Percentiles rank a stretch among this genome's conserved stretches.
phyloP scores from a whole-genome alignment of 2,888 invertebrate genomes.

The Trissolcus brochymenae region DNA sequence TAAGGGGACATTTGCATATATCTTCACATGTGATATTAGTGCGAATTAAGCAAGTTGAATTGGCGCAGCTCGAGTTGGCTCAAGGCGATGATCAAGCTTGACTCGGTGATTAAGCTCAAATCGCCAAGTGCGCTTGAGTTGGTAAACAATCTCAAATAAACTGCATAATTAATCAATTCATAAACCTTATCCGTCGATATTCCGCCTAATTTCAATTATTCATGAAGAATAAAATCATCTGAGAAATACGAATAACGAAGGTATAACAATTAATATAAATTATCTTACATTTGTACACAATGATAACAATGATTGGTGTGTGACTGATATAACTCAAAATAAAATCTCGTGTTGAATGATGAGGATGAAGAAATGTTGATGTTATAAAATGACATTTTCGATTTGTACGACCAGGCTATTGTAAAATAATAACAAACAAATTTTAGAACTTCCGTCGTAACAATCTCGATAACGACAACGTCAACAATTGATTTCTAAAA shows the following conservation, averaged over 20 bases:
- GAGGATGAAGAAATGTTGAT: too few relatives aligned
- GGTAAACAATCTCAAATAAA: slow-evolving; percentile 41
- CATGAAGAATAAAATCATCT: too few relatives aligned
- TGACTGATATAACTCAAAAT: not conserved
- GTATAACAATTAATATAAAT: not conserved
- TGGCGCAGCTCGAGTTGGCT: slow-evolving; percentile 26
- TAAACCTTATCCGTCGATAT: slow-evolving; percentile 6
- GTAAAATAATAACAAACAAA: too few relatives aligned
- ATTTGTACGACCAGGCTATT: too few relatives aligned
- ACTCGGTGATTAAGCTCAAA: slow-evolving; percentile 47
- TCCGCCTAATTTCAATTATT: too few relatives aligned
- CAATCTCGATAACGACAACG: too few relatives aligned
- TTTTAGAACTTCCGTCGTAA: too few relatives aligned
- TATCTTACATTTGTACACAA: not conserved
- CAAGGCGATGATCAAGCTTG: slow-evolving; percentile 45
- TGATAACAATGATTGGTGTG: not conserved
- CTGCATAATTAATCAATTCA: slow-evolving; percentile 32
- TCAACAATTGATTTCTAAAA: not conserved
- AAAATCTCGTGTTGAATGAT: too few relatives aligned
- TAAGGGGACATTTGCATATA: slow-evolving; percentile 22
- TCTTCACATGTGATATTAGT: slow-evolving; percentile 18
- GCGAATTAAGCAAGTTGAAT: slow-evolving; percentile 36
- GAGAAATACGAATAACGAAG: not conserved
- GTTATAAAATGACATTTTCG: too few relatives aligned
- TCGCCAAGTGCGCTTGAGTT: slow-evolving; percentile 36